Evolutionary conservation across 2,888 invertebrate species (phyloP).

Genomic region (Pachliopta kotzebuea): DNA sequence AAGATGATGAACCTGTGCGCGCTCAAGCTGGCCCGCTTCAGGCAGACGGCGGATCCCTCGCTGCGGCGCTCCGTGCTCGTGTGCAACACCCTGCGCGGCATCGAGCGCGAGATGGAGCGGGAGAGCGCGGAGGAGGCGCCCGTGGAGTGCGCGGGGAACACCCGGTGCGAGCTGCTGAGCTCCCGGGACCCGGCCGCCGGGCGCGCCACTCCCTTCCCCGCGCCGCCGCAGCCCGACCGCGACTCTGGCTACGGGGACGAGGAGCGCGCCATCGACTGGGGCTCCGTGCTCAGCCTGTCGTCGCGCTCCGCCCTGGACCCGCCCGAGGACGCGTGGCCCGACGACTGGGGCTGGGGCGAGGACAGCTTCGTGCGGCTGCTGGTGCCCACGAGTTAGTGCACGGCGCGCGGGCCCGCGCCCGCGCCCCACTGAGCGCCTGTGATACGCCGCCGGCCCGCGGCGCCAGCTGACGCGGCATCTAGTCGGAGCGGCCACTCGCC

Average conservation of each 20-base stretch:
- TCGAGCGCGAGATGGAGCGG: constrained; percentile 93
- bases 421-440: constrained; percentile 61
- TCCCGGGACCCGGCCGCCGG: constrained; percentile 75
- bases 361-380: constrained; percentile 87
- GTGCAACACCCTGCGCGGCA: constrained; percentile 93
- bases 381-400: constrained; percentile 84
- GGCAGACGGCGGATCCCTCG: constrained; percentile 94
- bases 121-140: constrained; percentile 80
- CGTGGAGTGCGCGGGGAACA: constrained; percentile 65
- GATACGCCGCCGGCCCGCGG: constrained; percentile 51
- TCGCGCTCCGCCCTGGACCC: constrained; percentile 93
- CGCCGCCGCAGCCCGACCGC: constrained; percentile 79
- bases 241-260: constrained; percentile 90
- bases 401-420: constrained; percentile 77
- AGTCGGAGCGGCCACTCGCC: constrained; percentile 63
- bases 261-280: constrained; percentile 93
- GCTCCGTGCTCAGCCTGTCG: constrained; percentile 92
- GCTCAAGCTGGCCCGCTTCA: constrained; percentile 92
- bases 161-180: constrained; percentile 82
- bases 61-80: constrained; percentile 94
- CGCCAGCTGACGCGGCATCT: constrained; percentile 46
- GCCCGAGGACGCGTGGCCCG: constrained; percentile 87
- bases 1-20: constrained; percentile 95
- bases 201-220: constrained; percentile 86
- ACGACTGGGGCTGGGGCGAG: constrained; percentile 83